These are phyloP conservation scores for Erebia palarica DNA, from an alignment of 2,888 invertebrate species.

Conservation along the genomic window DNA sequence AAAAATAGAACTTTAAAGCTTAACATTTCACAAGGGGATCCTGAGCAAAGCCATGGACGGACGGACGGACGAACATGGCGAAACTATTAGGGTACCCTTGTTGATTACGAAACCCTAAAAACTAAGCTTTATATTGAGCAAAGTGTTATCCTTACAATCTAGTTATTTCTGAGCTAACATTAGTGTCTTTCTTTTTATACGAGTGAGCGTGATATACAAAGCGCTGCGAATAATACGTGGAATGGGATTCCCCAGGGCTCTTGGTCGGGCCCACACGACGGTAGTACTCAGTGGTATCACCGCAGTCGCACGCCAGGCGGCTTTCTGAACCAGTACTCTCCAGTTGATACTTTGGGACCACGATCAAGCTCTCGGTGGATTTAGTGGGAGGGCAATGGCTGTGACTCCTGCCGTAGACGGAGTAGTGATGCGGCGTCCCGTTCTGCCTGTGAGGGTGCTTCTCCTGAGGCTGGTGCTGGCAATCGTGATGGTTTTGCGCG, in stretches of 20 bases:
- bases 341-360: slow-evolving; percentile 84
- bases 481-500: slow-evolving; percentile 79
- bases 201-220: slow-evolving; percentile 77
- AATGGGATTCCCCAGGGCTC: slow-evolving; percentile 63
- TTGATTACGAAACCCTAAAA: background rate
- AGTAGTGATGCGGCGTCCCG: slow-evolving; percentile 69
- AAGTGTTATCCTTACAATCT: slow-evolving; percentile 78
- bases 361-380: slow-evolving; percentile 90
- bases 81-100: no score
- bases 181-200: slow-evolving; percentile 77
- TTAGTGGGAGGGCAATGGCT: slow-evolving; percentile 86
- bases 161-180: slow-evolving; percentile 87
- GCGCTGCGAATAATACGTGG: slow-evolving; percentile 73
- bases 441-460: slow-evolving; percentile 76
- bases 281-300: slow-evolving; percentile 75
- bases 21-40: no score
- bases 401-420: slow-evolving; percentile 74
- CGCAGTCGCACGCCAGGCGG: slow-evolving; percentile 88
- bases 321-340: slow-evolving; percentile 85
- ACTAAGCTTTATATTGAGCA: slow-evolving; percentile 40
- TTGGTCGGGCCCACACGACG: slow-evolving; percentile 61
- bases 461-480: slow-evolving; percentile 67
- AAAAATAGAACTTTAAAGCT: no score
- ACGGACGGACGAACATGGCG: no score
- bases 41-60: no score